Evolutionary conservation across 2,888 invertebrate genomes (phyloP), one percentile per base, ranked within the genome.

Genomic region (Mimachlamys varia): DNA sequence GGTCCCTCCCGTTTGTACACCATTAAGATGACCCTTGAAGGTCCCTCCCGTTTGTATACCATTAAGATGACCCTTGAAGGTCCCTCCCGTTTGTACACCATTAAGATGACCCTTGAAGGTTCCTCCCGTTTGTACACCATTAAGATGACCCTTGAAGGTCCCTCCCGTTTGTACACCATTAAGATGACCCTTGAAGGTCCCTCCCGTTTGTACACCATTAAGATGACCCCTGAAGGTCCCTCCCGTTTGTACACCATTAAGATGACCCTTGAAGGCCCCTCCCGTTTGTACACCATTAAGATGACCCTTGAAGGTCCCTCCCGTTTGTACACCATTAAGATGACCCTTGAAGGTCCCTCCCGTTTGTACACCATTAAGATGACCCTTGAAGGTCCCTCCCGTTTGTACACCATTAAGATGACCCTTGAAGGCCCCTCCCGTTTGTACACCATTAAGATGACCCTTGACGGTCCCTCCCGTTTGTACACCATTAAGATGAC

Each of bases 11-110:
- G n/a, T 62, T 62, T 62, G 62, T 62, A 62, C 44, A 13, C 76
- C 76, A 76, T 76, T 76, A 76, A 76, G 27, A 76, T 33, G 76
- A 12, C 76, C 62, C 62, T 7, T 5, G n/a, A n/a, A 62, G 22
- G 62, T 62, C 62, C 62, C 62, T 62, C n/a, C 62, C 62, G n/a
- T 62, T 62, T 62, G 62, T 62, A 62, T 7, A n/a, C n/a, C n/a
- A n/a, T n/a, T n/a, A n/a, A n/a, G n/a, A n/a, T 62, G 62, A 62
- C 62, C 62, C 62, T 7, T 5, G n/a, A n/a, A 62, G 22, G 62
- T 62, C 62, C 62, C 62, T 62, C n/a, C 62, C 62, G n/a, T 62
- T 62, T 62, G 62, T 62, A 62, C 44, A n/a, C n/a, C n/a, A n/a
- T n/a, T n/a, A n/a, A n/a, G n/a, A n/a, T 62, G 62, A 62, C 62